A percentile compares a stretch with the other conserved stretches of the same genome.
These are phyloP conservation scores for Exocentrus adspersus DNA, from an alignment of 2,888 invertebrate genomes.

Conservation along the genomic window DNA sequence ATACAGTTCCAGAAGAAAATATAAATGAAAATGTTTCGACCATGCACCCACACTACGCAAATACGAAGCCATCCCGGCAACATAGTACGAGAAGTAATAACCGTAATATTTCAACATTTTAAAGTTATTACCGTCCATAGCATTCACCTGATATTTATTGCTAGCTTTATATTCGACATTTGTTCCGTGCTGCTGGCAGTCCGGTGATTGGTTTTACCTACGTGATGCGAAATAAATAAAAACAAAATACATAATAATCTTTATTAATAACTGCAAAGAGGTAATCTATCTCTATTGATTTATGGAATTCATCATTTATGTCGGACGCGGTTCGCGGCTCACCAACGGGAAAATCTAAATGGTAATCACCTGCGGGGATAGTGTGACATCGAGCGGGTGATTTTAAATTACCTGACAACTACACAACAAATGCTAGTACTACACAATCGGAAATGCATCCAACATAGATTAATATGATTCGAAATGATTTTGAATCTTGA, in stretches of 20 bases:
- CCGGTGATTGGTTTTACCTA: conserved; percentile 36
- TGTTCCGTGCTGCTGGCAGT: conserved; percentile 36
- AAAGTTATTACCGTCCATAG: conserved; percentile 26
- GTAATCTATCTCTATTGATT: conserved; percentile 45
- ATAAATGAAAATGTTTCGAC: no score
- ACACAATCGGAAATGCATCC: no score
- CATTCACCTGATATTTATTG: conserved; percentile 22
- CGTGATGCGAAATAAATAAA: conserved; percentile 30
- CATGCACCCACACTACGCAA: background rate
- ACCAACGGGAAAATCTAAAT: conserved; percentile 37
- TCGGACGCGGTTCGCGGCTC: conserved; percentile 32
- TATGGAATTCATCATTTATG: conserved; percentile 46
- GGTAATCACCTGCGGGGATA: conserved; percentile 33
- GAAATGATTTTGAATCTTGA: no score
- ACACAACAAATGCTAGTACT: no score
- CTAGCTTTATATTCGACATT: conserved; percentile 30
- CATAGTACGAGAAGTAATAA: conserved; percentile 16
- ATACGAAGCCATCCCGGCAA: conserved; percentile 5
- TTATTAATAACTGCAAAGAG: conserved; percentile 38
- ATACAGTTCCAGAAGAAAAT: no score
- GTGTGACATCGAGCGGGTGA: no score
- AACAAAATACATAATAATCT: conserved; percentile 33
- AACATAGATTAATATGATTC: no score
- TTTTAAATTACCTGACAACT: no score
- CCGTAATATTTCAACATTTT: conserved; percentile 24